Evolutionary conservation across 2,888 invertebrate genomes (phyloP).

Genomic region (Urechis unicinctus): DNA sequence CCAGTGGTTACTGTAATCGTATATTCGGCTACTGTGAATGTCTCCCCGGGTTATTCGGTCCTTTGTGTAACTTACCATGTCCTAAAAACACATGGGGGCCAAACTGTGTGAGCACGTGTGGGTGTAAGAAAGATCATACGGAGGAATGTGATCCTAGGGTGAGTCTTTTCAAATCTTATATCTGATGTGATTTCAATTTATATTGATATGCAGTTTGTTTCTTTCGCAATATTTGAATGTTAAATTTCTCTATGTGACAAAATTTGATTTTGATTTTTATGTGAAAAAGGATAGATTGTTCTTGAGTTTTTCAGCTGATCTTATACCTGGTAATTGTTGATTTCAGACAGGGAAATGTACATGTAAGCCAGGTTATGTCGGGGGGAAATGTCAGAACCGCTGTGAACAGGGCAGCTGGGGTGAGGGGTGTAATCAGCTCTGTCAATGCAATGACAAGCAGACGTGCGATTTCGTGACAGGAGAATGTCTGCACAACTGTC

Average conservation of each 20-base stretch:
- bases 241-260: too few species aligned
- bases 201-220: too few species aligned
- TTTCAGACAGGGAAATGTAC: constrained; percentile 68
- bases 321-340: background rate
- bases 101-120: constrained; percentile 60
- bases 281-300: too few species aligned
- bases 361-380: constrained; percentile 52
- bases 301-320: background rate
- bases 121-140: constrained; percentile 33
- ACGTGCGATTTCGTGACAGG: constrained; percentile 43
- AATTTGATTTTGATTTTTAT: too few species aligned
- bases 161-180: too few species aligned
- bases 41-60: constrained; percentile 52
- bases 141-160: constrained; percentile 49
- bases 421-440: constrained; percentile 32
- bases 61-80: constrained; percentile 82
- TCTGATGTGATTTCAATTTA: too few species aligned
- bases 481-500: constrained; percentile 40
- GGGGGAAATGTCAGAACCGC: constrained; percentile 47
- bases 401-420: constrained; percentile 40
- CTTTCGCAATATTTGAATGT: too few species aligned
- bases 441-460: constrained; percentile 32
- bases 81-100: constrained; percentile 74
- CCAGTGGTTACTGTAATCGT: constrained; percentile 50
- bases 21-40: constrained; percentile 53